phyloP scores from a whole-genome alignment of 1,140 invertebrate species.

The Ceratina australensis region DNA sequence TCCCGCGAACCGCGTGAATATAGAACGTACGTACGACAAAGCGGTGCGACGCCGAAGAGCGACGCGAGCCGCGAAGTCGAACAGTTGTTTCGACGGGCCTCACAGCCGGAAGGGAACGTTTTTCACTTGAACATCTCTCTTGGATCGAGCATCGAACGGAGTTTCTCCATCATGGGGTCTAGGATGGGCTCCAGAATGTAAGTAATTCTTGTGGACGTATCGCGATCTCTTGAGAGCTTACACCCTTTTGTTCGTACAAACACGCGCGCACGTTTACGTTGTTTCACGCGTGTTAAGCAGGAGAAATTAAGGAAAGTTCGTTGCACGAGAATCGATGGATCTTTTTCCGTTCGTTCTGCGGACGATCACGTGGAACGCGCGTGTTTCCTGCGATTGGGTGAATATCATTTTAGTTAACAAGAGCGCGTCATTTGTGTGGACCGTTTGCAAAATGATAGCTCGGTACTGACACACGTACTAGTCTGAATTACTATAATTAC shows the following conservation, averaged over 20 bases:
- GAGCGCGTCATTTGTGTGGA: not conserved
- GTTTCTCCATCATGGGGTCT: constrained; percentile 22
- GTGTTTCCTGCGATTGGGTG: too few relatives aligned
- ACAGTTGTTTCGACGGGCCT: not conserved
- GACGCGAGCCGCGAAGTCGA: not conserved
- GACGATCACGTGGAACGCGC: too few relatives aligned
- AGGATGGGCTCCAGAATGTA: constrained; percentile 42
- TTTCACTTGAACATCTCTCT: constrained; percentile 12
- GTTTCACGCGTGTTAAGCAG: not conserved
- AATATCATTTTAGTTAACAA: too few relatives aligned
- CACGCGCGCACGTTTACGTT: not conserved
- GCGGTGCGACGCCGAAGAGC: constrained; percentile 2
- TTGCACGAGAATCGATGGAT: too few relatives aligned
- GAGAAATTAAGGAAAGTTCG: not conserved
- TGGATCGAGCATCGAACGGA: not conserved
- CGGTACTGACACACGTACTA: too few relatives aligned
- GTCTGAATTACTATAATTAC: not conserved
- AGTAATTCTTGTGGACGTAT: constrained; percentile 24
- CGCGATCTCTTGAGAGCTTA: not conserved
- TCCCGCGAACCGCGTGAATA: constrained; percentile 3
- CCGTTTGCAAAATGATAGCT: not conserved
- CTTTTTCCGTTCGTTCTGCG: not conserved
- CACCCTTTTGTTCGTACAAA: not conserved
- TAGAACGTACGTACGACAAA: constrained; percentile 41
- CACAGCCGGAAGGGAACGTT: not conserved